Percentiles rank a stretch among this genome's conserved stretches.
Evolutionary conservation across 2,888 invertebrate species (phyloP).

Genomic region (Eretmocerus hayati): DNA sequence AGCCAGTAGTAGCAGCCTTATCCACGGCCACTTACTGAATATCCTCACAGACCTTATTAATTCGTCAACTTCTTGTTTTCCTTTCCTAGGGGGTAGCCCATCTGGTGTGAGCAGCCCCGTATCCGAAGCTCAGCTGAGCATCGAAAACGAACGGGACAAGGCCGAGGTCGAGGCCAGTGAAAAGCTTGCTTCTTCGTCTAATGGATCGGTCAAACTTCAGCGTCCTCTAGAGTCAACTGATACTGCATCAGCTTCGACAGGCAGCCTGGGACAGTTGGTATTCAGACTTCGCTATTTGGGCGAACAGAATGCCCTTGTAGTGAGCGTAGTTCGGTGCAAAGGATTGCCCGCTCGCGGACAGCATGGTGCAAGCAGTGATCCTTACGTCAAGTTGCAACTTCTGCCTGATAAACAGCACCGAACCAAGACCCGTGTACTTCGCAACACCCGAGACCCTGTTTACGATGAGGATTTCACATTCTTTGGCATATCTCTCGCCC

Average conservation of each 20-base stretch:
- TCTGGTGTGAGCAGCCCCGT: too few relatives aligned
- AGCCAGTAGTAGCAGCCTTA: too few relatives aligned
- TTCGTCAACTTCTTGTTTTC: too few relatives aligned
- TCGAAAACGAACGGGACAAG: slow-evolving; percentile 51
- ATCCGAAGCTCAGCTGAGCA: too few relatives aligned
- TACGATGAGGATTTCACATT: slow-evolving; percentile 99
- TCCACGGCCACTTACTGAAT: too few relatives aligned
- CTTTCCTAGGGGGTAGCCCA: too few relatives aligned
- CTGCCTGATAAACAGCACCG: slow-evolving; percentile 97
- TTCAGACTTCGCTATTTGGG: slow-evolving; percentile 85
- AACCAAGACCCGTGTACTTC: slow-evolving; percentile 91
- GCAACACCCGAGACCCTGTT: slow-evolving; percentile 92
- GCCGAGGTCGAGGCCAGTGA: slow-evolving; percentile 56
- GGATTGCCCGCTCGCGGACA: slow-evolving; percentile 82
- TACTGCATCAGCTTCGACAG: slow-evolving; percentile 27
- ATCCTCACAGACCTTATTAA: too few relatives aligned
- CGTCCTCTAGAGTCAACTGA: neutral
- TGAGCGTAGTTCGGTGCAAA: slow-evolving; percentile 84
- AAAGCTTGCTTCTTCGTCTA: slow-evolving; percentile 49
- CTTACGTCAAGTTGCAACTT: slow-evolving; percentile 95
- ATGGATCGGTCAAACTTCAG: too few relatives aligned
- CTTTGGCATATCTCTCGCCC: slow-evolving; percentile 84
- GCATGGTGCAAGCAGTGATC: slow-evolving; percentile 78
- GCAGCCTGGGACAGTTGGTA: slow-evolving; percentile 71
- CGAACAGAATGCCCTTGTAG: slow-evolving; percentile 84